Evolutionary conservation across 2,888 invertebrate species (phyloP).

Genomic region (Criorhina ranunculi): DNA sequence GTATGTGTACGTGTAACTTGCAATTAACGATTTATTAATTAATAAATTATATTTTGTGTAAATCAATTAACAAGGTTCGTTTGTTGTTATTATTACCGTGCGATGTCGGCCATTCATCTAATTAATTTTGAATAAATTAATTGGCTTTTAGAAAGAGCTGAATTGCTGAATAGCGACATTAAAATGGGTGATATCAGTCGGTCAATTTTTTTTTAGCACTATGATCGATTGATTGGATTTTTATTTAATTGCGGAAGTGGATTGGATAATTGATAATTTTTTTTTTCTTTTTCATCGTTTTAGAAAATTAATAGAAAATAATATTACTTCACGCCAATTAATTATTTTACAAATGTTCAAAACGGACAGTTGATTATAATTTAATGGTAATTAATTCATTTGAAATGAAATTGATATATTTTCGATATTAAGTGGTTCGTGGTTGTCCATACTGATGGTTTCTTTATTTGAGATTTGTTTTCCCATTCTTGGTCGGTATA

Average conservation of each 20-base stretch:
- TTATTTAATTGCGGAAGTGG: constrained; percentile 34
- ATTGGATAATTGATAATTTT: constrained; percentile 7
- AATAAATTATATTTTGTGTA: constrained; percentile 58
- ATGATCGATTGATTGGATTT: constrained; percentile 29
- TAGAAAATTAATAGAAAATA: not conserved
- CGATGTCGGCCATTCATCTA: constrained; percentile 54
- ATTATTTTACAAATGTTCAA: not conserved
- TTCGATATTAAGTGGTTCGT: not conserved
- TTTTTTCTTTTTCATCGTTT: too few species aligned
- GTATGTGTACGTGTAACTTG: constrained; percentile 5
- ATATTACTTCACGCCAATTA: too few species aligned
- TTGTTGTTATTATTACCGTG: constrained; percentile 8
- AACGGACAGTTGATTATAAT: constrained; percentile 23
- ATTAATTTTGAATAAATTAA: constrained; percentile 69
- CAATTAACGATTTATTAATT: constrained; percentile 54
- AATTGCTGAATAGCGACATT: constrained; percentile 35
- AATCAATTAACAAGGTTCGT: constrained; percentile 39
- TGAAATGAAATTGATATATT: not conserved
- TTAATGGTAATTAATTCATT: constrained; percentile 16
- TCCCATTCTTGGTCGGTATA: not conserved
- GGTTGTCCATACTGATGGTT: not conserved
- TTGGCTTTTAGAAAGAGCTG: constrained; percentile 27
- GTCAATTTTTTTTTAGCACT: not conserved
- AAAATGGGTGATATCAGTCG: constrained; percentile 15
- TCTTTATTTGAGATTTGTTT: too few species aligned